Evolutionary conservation across 2,797 vertebrate species (phyloP), one percentile per base, ranked within the genome.

Genomic region (Huso huso): DNA sequence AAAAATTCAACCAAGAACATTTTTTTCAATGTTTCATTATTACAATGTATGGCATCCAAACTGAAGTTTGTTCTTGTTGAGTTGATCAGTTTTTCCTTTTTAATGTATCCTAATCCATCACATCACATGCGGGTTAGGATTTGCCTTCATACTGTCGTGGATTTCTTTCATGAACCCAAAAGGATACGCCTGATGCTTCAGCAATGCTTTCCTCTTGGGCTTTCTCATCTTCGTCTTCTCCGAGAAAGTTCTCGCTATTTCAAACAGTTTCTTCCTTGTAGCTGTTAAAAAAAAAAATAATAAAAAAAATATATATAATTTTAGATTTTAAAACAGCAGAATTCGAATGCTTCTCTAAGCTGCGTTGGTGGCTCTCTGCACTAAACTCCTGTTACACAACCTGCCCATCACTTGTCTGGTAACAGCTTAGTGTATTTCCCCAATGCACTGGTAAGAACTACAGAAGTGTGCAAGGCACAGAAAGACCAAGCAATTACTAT

Each of bases 131-230:
- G 18, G 23, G 6, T 6, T 0, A 48, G 49, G 23, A 53, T 48
- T 58, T 6, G 51, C 12, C 11, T 12, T 7, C n/a, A 48, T 6
- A 61, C 13, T 10, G 8, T 2, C 12, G 9, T 10, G 5, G 15
- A 15, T 23, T 13, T 15, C 10, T 9, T n/a, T 9, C 60, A 10
- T 6, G 1, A 11, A 3, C 13, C 48, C 13, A 37, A 37, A 37
- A 96, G 93, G 95, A 99, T 99, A 98, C 88, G 85, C 90, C 62
- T 96, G 95, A 74, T 95, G 95, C 81, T 93, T 96, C 72, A 95
- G 77, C 67, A 96, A 84, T 12, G 89, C 85, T 85, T 89, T 95
- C 81, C 89, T 88, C 87, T 94, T 97, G 0, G 92, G 92, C 86
- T 95, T 99, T 79, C 89, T 94, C 86, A 96, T 92, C 84, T 94